phyloP scores from a whole-genome alignment of 1,140 invertebrate species.

The Apocrypta bakeri region DNA sequence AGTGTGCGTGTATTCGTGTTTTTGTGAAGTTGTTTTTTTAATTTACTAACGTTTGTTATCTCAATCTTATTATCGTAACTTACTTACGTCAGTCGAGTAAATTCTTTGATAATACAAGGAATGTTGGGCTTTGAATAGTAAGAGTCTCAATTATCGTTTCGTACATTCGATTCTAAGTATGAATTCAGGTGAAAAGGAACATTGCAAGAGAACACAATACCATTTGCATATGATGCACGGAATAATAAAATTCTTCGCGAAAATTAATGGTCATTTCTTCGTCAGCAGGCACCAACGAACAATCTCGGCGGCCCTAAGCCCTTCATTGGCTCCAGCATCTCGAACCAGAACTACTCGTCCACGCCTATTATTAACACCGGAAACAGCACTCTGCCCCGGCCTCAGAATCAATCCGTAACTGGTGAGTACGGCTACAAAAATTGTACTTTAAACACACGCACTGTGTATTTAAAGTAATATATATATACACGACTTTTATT shows the following conservation, averaged over 20 bases:
- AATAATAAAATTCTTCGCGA: too few species aligned
- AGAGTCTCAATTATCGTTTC: too few species aligned
- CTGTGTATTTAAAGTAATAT: too few species aligned
- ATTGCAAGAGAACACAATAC: too few species aligned
- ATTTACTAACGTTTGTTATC: not conserved
- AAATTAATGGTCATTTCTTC: too few species aligned
- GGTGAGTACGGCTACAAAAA: conserved; percentile 63
- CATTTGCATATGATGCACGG: too few species aligned
- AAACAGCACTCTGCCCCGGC: conserved; percentile 70
- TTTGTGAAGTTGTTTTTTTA: not conserved
- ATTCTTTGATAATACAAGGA: too few species aligned
- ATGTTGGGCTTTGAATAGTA: too few species aligned
- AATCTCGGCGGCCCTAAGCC: conserved; percentile 77
- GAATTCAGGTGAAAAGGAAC: too few species aligned
- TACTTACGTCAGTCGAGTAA: too few species aligned
- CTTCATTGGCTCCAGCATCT: conserved; percentile 74
- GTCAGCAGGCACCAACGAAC: conserved; percentile 57
- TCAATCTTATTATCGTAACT: not conserved
- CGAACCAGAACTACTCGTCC: conserved; percentile 62
- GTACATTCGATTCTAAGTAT: too few species aligned
- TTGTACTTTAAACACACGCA: not conserved
- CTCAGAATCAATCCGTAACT: conserved; percentile 70
- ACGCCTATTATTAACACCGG: conserved; percentile 69
- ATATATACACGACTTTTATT: not conserved
- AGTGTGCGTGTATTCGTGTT: not conserved